A percentile compares a stretch with the other conserved stretches of the same genome.
phyloP scores from a whole-genome alignment of 1,140 invertebrate genomes.

The Meloidogyne chitwoodi region DNA sequence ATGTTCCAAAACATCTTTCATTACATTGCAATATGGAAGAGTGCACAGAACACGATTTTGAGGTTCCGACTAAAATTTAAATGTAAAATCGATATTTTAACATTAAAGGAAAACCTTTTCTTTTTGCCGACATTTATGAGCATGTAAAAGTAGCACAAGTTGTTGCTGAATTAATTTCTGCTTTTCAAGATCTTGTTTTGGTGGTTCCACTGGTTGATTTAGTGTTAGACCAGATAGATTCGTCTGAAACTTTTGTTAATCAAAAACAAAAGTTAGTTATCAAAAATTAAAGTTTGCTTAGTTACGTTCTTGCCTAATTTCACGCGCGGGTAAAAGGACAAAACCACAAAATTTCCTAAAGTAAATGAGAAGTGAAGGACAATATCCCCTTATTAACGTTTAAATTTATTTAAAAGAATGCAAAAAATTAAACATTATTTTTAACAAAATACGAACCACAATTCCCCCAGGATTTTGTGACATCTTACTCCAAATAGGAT shows the following conservation, averaged over 20 bases:
- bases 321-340: too few relatives aligned
- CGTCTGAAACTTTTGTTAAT: background rate
- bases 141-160: constrained; percentile 87
- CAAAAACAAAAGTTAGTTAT: too few relatives aligned
- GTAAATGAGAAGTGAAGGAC: too few relatives aligned
- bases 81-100: background rate
- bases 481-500: background rate
- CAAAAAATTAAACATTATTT: too few relatives aligned
- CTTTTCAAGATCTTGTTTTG: constrained; percentile 85
- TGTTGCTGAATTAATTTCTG: constrained; percentile 96
- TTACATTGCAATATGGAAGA: constrained; percentile 91
- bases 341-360: too few relatives aligned
- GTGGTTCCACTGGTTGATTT: background rate
- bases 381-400: too few relatives aligned
- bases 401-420: too few relatives aligned
- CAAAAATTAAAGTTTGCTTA: too few relatives aligned
- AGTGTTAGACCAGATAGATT: background rate
- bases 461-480: constrained; percentile 10
- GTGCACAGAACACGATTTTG: constrained; percentile 66
- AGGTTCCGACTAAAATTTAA: background rate
- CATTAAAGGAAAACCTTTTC: constrained; percentile 64
- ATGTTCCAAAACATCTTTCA: constrained; percentile 97
- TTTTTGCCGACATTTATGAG: constrained; percentile 91
- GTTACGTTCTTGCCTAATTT: too few relatives aligned
- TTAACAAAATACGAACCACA: background rate